phyloP scores from a whole-genome alignment of 2,113 vertebrate genomes.

The Odocoileus hemionus region DNA sequence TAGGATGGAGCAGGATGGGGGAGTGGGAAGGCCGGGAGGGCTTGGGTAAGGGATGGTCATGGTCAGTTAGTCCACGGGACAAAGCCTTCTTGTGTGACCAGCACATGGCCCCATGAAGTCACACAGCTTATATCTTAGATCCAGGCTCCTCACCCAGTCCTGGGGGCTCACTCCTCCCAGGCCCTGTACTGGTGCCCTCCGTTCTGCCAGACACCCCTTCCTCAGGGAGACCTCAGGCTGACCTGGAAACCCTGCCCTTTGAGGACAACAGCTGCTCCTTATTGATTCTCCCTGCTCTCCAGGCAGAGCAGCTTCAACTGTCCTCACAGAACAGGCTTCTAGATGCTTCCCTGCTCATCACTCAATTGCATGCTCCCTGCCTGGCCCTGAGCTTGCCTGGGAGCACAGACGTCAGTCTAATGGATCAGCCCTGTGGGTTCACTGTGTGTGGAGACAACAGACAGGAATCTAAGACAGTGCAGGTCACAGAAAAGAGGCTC shows the following conservation, averaged over 20 bases:
- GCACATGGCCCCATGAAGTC: accelerated
- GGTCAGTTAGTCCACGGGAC: not conserved
- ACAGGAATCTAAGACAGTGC: not conserved
- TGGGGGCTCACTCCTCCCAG: not conserved
- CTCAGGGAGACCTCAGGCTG: not conserved
- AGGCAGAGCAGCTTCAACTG: not conserved
- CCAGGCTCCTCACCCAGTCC: not conserved
- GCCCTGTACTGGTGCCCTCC: not conserved
- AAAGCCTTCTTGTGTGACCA: not conserved
- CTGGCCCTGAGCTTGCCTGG: not conserved
- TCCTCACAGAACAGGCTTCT: not conserved
- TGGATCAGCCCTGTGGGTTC: not conserved
- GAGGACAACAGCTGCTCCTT: not conserved
- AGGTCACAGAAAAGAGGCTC: not conserved
- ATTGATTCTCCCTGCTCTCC: not conserved
- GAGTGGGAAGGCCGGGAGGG: not conserved
- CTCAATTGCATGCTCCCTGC: not conserved
- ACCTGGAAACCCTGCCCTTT: not conserved
- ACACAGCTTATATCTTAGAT: not conserved
- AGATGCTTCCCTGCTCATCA: not conserved
- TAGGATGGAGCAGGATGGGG: not conserved
- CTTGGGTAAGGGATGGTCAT: not conserved
- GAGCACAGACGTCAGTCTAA: not conserved
- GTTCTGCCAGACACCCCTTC: not conserved
- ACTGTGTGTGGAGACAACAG: accelerated